Evolutionary conservation across 2,113 vertebrate genomes (phyloP), one percentile per base, ranked within the genome.

Genomic region (Catagonus wagneri): DNA sequence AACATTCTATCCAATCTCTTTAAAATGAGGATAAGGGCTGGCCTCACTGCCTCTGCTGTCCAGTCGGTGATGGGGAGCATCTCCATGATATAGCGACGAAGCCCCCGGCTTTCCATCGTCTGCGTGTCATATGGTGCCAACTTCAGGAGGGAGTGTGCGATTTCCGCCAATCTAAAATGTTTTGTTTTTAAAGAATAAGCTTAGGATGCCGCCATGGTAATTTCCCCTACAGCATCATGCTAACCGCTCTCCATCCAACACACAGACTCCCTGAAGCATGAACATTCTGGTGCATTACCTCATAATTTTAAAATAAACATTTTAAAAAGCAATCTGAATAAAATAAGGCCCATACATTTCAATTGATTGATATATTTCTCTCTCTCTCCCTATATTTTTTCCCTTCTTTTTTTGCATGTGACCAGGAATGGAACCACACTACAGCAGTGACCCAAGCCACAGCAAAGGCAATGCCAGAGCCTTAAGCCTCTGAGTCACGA

Each of bases 1-100:
- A 99, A 99, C 99, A 99, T 99, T 98, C 99, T 99, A 98, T 99
- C 99, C 98, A 99, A 96, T 98, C 99, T 98, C 98, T 99, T 99
- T 96, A 99, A 97, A 98, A 99, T 99, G 98, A 99, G 99, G 98
- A 99, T 99, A 92, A 99, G 99, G 96, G 99, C 99, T 4, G 99
- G 99, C 54, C 99, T 99, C 97, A 99, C 99, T 36, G 99, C 99
- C 96, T 99, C 99, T 0, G 99, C 99, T 0, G 99, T 99, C 99
- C 99, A 99, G 98, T 99, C 99, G 0, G 99, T 99, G 98, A 99
- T 99, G 95, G 99, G 99, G 56, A 99, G 98, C 99, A 99, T 99
- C 98, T 99, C 99, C 98, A 99, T 99, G 98, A 99, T 98, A 98
- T 99, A 99, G 93, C 99, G 99, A 23, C 99, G 99, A 84, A 99